Evolutionary conservation across 2,888 invertebrate genomes (phyloP), one percentile per base, ranked within the genome.

Genomic region (Watsonalla binaria): DNA sequence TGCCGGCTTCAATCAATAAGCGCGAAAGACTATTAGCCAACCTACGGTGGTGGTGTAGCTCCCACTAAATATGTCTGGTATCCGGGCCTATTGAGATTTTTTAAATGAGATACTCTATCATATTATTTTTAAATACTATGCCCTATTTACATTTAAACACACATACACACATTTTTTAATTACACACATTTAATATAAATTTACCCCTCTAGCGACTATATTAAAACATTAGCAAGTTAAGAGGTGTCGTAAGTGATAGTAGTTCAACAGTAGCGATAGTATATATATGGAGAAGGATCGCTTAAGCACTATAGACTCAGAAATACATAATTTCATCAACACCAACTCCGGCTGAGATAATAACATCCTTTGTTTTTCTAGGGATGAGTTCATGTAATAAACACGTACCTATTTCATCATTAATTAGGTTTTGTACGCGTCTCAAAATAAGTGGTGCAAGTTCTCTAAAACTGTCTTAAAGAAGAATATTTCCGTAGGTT

Each of bases 271-370:
- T 24, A 24, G 24, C 24, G 24, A 24, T 24, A 24, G 24, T 24
- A 24, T 24, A 24, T 24, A 24, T 4, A 24, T 24, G 24, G 24
- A 24, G 4, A 2, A 24, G 24, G 24, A 24, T 24, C 77, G 77
- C 79, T 84, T 83, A 86, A 69, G 68, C 66, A 75, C 74, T 73
- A n/a, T n/a, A 72, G 77, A 82, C 51, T 61, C 60, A 71, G 77
- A 86, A 88, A 86, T 87, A 85, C 76, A 65, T 70, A 74, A 74
- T 80, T 82, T 80, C 82, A 85, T 85, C 86, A 84, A 83, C 86
- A 83, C 82, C 78, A 79, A 63, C 73, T 59, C 72, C 63, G 74
- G 70, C 68, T 68, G 67, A 68, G 63, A 65, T 59, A 74, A 78
- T 80, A 84, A 86, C 87, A 84, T 86, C 82, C 65, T 80, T 78